These are phyloP conservation scores for Apodemia zela DNA, from an alignment of 2,888 invertebrate genomes.

Conservation along the genomic window DNA sequence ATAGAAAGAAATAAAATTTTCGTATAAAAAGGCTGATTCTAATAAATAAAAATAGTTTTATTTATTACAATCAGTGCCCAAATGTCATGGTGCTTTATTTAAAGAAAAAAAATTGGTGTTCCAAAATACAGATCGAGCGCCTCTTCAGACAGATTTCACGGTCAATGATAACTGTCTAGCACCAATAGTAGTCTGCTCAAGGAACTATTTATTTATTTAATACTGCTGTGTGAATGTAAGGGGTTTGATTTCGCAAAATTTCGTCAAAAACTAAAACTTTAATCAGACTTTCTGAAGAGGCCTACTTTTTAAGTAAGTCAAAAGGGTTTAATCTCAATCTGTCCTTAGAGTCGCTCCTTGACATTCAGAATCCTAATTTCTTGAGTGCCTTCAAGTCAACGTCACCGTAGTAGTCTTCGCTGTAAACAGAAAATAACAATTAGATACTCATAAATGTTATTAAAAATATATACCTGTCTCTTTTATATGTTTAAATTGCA, in stretches of 20 bases:
- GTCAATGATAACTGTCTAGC: neutral
- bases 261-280: neutral
- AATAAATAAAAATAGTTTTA: neutral
- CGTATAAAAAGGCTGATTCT: neutral
- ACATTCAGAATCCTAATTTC: conserved; percentile 87
- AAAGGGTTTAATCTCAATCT: conserved; percentile 69
- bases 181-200: neutral
- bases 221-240: neutral
- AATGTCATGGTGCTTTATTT: conserved; percentile 7
- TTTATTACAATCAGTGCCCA: conserved; percentile 1
- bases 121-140: conserved; percentile 44
- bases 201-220: neutral
- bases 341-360: conserved; percentile 72
- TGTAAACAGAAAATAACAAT: conserved; percentile 56
- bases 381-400: conserved; percentile 93
- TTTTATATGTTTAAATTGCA: no score
- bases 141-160: conserved; percentile 57
- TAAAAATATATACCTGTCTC: no score
- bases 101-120: neutral
- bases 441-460: neutral
- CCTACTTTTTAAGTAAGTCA: conserved; percentile 51
- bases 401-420: conserved; percentile 96
- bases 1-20: neutral
- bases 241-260: no score
- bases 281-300: conserved; percentile 39